Base-by-base conservation (phyloP, 2,888 invertebrate species). In the Antheraea assamensis region DNA sequence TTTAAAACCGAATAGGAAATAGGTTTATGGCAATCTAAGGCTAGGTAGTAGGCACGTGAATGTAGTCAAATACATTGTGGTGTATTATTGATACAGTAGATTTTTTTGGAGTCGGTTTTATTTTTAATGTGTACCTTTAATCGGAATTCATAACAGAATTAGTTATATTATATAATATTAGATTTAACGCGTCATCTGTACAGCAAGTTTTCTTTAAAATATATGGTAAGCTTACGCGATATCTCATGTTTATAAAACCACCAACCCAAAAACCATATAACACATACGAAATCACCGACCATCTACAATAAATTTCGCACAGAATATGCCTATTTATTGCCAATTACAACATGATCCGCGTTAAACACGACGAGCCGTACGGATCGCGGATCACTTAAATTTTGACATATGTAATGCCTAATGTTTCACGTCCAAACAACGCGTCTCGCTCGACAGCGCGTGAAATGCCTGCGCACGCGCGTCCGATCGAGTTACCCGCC, bases 401-500 rank as follows among this genome's bases (percentile, higher is more conserved):
- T 68, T 68, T 35, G 68, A 68, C 35, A 68, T 31, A 13, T 68
- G 68, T 35, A 68, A 68, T 68, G 68, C 35, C 70, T 74, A 71
- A 49, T 52, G 64, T 21, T 64, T 74, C 49, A 70, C 70, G 70
- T 55, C 70, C 70, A 73, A 73, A 73, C 73, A 73, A 70, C 74
- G 76, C 73, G 76, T 75, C 75, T 74, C 76, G 75, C 76, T 77
- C 78, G 80, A 79, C 79, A 74, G 76, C 77, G 78, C 83, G 82
- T 82, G 81, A 81, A 82, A 81, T 81, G 77, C 75, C 68, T 71
- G 80, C 79, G 78, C 81, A 76, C 79, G 79, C 79, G 79, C 78
- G 74, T 72, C 78, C 70, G 73, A 73, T 73, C 73, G 27, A 35
- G 47, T 73, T 73, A 74, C 76, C 71, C 71, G 74, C 68, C 74